Evolutionary conservation across 2,888 invertebrate species (phyloP), one percentile per base, ranked within the genome.

Genomic region (Corbicula japonica): DNA sequence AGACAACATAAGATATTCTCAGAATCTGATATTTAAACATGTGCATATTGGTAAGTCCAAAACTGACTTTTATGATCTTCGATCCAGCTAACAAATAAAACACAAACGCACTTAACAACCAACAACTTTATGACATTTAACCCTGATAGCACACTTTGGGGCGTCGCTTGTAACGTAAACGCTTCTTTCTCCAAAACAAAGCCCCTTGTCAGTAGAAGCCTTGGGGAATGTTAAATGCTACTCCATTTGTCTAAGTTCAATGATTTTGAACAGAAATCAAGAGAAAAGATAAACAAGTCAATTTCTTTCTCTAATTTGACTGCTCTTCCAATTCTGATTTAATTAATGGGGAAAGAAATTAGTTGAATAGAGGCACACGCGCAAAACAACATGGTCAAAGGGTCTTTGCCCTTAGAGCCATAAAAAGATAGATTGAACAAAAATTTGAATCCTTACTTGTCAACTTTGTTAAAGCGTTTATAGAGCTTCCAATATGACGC

Each of bases 181-280:
- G 61, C 26, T 15, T 41, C 46, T 61, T 26, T 63, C n/a, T 23
- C 44, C 23, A 60, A 77, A 78, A 82, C 75, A 78, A 82, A 78
- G 77, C 58, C 35, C 34, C 50, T 78, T 76, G 72, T 82, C 71
- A 71, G 63, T 69, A 66, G 35, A 76, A 38, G 62, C 76, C 78
- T 26, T 46, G 23, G 65, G 61, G 73, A 79, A 83, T 73, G 68
- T 83, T 79, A 76, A 83, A 56, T 61, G 61, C 68, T 76, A 35
- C 70, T 68, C 74, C 76, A 61, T 44, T 44, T 34, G 41, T 35
- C 21, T 32, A 34, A 72, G 73, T 41, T 69, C 46, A 63, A n/a
- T 41, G 70, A 46, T 23, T 73, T 60, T 46, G 32, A 63, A 69
- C 52, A 54, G 50, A 69, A 73, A 62, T 56, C 54, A 32, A 66